These are phyloP conservation scores for Melanotaenia duboulayi DNA, from an alignment of 2,113 vertebrate genomes.

Conservation along the genomic window DNA sequence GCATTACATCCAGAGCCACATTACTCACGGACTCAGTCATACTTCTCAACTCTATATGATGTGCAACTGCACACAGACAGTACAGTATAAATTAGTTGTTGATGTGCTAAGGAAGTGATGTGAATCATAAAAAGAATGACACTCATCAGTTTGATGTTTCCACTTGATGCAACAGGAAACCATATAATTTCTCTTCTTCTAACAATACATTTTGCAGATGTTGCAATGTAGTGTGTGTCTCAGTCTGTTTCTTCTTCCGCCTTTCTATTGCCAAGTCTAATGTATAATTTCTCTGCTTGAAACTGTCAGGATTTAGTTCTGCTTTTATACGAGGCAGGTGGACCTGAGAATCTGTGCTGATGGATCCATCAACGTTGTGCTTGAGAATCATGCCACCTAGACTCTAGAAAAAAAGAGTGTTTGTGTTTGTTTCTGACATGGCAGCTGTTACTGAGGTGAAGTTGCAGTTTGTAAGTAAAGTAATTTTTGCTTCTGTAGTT, in stretches of 20 bases:
- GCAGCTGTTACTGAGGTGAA: conserved; percentile 39
- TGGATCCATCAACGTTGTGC: conserved; percentile 44
- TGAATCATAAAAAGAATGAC: conserved; percentile 72
- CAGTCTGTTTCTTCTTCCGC: conserved; percentile 66
- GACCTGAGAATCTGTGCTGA: conserved; percentile 1
- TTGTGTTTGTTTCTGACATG: conserved; percentile 46
- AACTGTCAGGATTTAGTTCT: conserved; percentile 50
- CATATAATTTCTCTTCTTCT: conserved; percentile 64
- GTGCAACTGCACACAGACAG: conserved; percentile 47
- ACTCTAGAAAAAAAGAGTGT: conserved; percentile 17
- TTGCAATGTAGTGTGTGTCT: conserved; percentile 74
- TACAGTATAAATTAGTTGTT: conserved; percentile 56
- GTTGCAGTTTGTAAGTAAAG: conserved; percentile 69
- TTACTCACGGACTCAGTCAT: conserved; percentile 55
- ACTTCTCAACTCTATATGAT: conserved; percentile 42
- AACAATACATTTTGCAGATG: conserved; percentile 83
- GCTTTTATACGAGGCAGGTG: conserved; percentile 45
- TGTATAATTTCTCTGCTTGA: conserved; percentile 66
- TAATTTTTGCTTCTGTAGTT: conserved; percentile 74
- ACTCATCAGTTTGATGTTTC: conserved; percentile 82
- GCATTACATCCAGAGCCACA: conserved; percentile 47
- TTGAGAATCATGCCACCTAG: conserved; percentile 43
- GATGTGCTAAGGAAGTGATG: conserved; percentile 59
- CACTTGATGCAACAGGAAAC: conserved; percentile 87
- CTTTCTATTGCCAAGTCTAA: conserved; percentile 68